phyloP scores from a whole-genome alignment of 2,113 vertebrate genomes.

The Macrotis lagotis region DNA sequence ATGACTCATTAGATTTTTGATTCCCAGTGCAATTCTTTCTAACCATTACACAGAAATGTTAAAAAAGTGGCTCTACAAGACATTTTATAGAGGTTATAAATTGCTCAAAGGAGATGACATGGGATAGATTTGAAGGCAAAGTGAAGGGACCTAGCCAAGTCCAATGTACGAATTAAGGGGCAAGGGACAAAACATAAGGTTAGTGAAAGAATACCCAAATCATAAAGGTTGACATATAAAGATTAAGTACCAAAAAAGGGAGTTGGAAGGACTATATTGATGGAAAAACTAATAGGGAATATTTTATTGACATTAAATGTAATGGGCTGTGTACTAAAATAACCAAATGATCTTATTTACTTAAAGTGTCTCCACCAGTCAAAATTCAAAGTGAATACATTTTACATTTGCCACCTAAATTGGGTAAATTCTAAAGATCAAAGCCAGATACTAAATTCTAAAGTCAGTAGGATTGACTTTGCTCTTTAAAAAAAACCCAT shows the following conservation, averaged over 20 bases:
- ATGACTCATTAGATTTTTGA: constrained; percentile 87
- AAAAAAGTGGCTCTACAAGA: constrained; percentile 83
- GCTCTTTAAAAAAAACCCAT: not conserved
- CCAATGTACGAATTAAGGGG: constrained; percentile 84
- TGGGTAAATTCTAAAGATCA: constrained; percentile 47
- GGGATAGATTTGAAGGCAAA: constrained; percentile 87
- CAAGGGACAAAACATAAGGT: constrained; percentile 75
- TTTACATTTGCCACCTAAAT: constrained; percentile 42
- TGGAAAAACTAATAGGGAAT: constrained; percentile 57
- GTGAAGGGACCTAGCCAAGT: constrained; percentile 83
- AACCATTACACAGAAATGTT: constrained; percentile 86
- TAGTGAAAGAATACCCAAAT: constrained; percentile 78
- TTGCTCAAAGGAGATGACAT: constrained; percentile 88
- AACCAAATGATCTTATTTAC: constrained; percentile 44
- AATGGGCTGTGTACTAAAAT: constrained; percentile 10
- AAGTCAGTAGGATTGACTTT: not conserved
- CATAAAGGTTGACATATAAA: constrained; percentile 71
- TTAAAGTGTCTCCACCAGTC: constrained; percentile 47
- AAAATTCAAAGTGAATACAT: constrained; percentile 41
- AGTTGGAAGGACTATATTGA: constrained; percentile 31
- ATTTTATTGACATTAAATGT: constrained; percentile 16
- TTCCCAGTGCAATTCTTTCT: constrained; percentile 86
- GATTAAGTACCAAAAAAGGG: constrained; percentile 67
- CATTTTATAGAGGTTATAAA: constrained; percentile 89
- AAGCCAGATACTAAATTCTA: not conserved